These are phyloP conservation scores for Drepana falcataria DNA, from an alignment of 2,888 invertebrate genomes.

Conservation along the genomic window DNA sequence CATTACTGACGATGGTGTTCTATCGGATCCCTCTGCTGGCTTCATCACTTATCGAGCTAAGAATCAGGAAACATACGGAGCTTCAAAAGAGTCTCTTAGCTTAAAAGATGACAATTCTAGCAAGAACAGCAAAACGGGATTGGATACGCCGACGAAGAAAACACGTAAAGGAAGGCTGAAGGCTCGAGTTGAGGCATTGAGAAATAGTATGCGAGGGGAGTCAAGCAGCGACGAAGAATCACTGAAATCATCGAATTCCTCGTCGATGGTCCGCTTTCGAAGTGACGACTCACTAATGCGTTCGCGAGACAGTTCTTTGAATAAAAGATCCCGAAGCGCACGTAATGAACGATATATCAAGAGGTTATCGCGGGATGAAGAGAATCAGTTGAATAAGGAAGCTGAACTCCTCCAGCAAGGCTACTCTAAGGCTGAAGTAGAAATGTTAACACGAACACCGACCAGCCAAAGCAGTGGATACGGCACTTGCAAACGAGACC, in stretches of 20 bases:
- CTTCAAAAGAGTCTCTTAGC: constrained; percentile 60
- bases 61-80: constrained; percentile 50
- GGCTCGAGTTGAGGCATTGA: constrained; percentile 82
- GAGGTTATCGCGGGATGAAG: constrained; percentile 85
- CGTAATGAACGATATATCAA: constrained; percentile 89
- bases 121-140: constrained; percentile 61
- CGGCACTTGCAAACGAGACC: constrained; percentile 68
- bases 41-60: constrained; percentile 65
- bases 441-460: constrained; percentile 74
- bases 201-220: constrained; percentile 80
- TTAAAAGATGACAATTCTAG: constrained; percentile 56
- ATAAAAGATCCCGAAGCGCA: constrained; percentile 83
- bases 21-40: constrained; percentile 79
- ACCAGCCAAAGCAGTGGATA: constrained; percentile 74
- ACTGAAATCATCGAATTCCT: constrained; percentile 81
- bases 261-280: constrained; percentile 82
- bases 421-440: constrained; percentile 74
- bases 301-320: constrained; percentile 78
- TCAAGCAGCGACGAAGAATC: constrained; percentile 87
- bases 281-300: constrained; percentile 84
- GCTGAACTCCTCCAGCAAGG: constrained; percentile 72
- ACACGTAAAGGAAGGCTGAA: constrained; percentile 80
- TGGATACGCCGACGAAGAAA: constrained; percentile 75
- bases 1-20: constrained; percentile 70
- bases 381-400: constrained; percentile 77